phyloP scores from a whole-genome alignment of 2,797 vertebrate genomes.

The Scleropages formosus region DNA sequence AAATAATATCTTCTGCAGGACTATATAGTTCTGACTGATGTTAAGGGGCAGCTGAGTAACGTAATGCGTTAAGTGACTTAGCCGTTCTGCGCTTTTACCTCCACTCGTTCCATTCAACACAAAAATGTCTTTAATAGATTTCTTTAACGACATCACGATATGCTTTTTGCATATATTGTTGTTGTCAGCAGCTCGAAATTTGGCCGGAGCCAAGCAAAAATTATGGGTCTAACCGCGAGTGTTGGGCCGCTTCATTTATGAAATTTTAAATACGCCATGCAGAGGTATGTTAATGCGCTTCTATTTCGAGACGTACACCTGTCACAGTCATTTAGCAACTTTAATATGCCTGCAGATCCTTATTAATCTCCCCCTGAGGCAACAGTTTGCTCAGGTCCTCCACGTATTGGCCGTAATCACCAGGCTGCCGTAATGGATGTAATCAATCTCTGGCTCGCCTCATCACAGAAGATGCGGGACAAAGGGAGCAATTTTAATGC shows the following conservation, averaged over 20 bases:
- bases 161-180: neutral
- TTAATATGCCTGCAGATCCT: conserved; percentile 35
- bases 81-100: neutral
- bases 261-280: conserved; percentile 43
- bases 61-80: neutral
- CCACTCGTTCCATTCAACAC: neutral
- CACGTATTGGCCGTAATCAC: conserved; percentile 27
- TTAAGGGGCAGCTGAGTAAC: conserved; percentile 7
- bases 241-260: conserved; percentile 40
- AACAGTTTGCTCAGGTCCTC: conserved; percentile 40
- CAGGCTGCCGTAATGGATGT: conserved; percentile 14
- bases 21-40: conserved; percentile 22
- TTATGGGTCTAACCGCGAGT: conserved; percentile 42
- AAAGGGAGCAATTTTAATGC: neutral
- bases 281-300: conserved; percentile 35
- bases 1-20: conserved; percentile 4
- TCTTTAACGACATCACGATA: too few species aligned
- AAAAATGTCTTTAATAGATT: too few species aligned
- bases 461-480: conserved; percentile 4
- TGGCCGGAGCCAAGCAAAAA: neutral
- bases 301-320: conserved; percentile 36
- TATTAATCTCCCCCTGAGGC: conserved; percentile 17
- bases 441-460: neutral
- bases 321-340: conserved; percentile 38
- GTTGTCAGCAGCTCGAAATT: neutral